Conservation (phyloP, 2,113 vertebrate species). For the Callipepla squamata region DNA sequence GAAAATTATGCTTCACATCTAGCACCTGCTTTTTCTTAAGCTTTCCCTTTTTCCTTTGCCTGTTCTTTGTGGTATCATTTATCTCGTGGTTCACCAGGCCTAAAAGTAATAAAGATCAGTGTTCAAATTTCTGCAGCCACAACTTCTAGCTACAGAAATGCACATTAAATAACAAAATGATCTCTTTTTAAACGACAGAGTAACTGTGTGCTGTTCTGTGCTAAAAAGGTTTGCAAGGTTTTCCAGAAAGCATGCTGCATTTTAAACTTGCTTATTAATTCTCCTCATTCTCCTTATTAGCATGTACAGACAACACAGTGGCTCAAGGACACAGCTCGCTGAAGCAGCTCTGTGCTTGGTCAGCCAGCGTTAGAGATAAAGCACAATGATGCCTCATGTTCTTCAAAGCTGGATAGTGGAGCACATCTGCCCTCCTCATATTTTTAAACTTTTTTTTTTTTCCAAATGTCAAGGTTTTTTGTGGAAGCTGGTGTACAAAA, state of each 20-base stretch:
- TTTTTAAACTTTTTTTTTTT: not conserved
- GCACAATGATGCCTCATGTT: slow-evolving; percentile 31
- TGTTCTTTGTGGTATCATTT: not conserved
- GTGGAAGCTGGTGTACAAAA: not conserved
- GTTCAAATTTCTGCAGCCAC: not conserved
- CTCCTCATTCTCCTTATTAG: slow-evolving; percentile 78
- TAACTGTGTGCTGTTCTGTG: not conserved
- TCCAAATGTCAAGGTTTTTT: not conserved
- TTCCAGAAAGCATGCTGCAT: slow-evolving; percentile 19
- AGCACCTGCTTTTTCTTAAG: not conserved
- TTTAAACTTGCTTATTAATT: slow-evolving; percentile 77
- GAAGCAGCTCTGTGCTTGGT: slow-evolving; percentile 55
- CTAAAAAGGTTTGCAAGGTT: slow-evolving; percentile 15
- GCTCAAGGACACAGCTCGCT: slow-evolving; percentile 75
- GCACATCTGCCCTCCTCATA: not conserved
- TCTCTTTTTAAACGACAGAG: not conserved
- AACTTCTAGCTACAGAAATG: not conserved
- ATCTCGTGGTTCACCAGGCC: not conserved
- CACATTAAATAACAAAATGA: not conserved
- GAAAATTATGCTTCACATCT: not conserved
- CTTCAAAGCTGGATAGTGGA: not conserved
- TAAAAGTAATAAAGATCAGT: not conserved
- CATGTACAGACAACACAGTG: slow-evolving; percentile 57
- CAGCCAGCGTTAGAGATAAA: slow-evolving; percentile 42
- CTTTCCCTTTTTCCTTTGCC: not conserved